Evolutionary conservation across 2,113 vertebrate genomes (phyloP), one percentile per base, ranked within the genome.

Genomic region (Rhinoderma darwinii): DNA sequence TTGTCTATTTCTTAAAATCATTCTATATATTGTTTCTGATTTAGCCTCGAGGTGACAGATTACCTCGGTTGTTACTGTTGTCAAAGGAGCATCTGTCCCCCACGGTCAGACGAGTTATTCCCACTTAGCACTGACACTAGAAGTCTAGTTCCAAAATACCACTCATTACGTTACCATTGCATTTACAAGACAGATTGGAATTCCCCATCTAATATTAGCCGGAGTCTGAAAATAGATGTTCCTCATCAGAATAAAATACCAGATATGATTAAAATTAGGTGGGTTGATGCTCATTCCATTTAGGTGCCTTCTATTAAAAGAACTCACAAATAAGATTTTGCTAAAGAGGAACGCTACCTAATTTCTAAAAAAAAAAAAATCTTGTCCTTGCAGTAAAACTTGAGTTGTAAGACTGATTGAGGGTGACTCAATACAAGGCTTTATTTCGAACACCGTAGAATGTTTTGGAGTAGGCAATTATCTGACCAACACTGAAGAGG

Each of bases 201-300:
- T 70, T 70, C 66, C 32, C 66, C 32, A 20, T 39, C 32, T 70
- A 70, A 70, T 70, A 70, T 70, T 70, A 70, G 66, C 66, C n/a
- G 15, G 12, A 37, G 66, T 70, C 63, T 37, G 32, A 35, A 22
- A 70, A 70, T 70, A 70, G 35, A 37, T 22, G 17, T 18, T 37
- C 35, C 66, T 70, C 32, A 37, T 37, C 15, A 37, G 20, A 70
- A 37, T 37, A 10, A 70, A 70, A 20, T 20, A 22, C 15, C 66
- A 20, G 20, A 4, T 66, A 37, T 2, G 11, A 37, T 35, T 70
- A 0, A 70, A 70, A 35, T 30, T 0, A 37, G 18, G 15, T 6
- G 3, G 32, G 22, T 39, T 70, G 35, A 70, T 15, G 63, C 27
- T n/a, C n/a, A n/a, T n/a, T 10, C 25, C 2, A 11, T 11, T 25